Percentiles rank a stretch among this genome's conserved stretches.
Conservation (phyloP, 2,797 vertebrate genomes). For the Sebastes hopkinsi region DNA sequence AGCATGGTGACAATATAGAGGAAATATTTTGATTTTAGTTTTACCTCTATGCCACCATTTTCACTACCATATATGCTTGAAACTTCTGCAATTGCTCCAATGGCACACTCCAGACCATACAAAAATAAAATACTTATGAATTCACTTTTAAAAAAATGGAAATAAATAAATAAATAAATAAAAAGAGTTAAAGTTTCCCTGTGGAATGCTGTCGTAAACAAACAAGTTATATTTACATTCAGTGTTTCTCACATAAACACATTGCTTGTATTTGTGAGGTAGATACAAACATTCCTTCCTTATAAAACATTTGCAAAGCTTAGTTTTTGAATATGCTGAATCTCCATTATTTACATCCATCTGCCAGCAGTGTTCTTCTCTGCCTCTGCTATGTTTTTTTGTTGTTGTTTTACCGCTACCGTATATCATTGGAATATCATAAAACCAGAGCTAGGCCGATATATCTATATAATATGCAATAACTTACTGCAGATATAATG, state of each 20-base stretch:
- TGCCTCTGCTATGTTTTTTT: neutral
- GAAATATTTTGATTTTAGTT: constrained; percentile 57
- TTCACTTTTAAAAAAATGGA: neutral
- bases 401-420: neutral
- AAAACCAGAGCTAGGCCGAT: neutral
- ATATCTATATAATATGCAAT: neutral
- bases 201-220: neutral
- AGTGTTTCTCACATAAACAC: neutral
- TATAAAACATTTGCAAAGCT: neutral
- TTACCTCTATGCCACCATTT: neutral
- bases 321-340: neutral
- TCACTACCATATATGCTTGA: neutral
- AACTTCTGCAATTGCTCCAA: neutral
- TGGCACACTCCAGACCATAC: neutral
- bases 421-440: neutral
- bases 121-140: neutral
- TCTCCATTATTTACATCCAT: neutral
- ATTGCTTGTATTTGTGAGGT: neutral
- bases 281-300: neutral
- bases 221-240: neutral
- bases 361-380: neutral
- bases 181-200: neutral
- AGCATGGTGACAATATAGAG: constrained; percentile 30
- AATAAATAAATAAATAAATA: too few species aligned
- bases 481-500: neutral